phyloP scores from a whole-genome alignment of 2,888 invertebrate species.

The Xestia rhomboidea region DNA sequence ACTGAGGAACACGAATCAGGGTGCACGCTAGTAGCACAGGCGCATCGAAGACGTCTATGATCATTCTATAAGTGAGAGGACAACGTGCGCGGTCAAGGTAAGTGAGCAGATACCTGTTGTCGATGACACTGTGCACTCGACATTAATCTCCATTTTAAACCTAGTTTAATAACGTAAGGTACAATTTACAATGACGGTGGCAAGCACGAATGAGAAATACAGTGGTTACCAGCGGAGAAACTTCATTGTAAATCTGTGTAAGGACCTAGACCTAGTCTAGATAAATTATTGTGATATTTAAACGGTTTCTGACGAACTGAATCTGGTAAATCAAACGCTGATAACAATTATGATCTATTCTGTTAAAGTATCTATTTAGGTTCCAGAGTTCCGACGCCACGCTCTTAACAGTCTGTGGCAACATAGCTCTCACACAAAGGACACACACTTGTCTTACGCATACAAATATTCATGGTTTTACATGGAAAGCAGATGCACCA shows the following conservation, averaged over 20 bases:
- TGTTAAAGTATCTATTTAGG: background rate
- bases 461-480: conserved; percentile 58
- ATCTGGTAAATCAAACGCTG: conserved; percentile 23
- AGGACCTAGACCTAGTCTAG: conserved; percentile 72
- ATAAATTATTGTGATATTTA: conserved; percentile 63
- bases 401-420: conserved; percentile 6
- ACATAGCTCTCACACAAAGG: conserved; percentile 32
- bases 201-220: conserved; percentile 65
- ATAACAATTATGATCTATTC: conserved; percentile 18
- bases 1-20: conserved; percentile 65
- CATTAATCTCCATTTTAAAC: conserved; percentile 80
- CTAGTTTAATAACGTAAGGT: conserved; percentile 73
- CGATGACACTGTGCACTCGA: conserved; percentile 82
- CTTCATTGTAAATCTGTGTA: conserved; percentile 70
- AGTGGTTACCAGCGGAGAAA: conserved; percentile 65
- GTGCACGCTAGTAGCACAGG: conserved; percentile 65
- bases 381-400: conserved; percentile 1
- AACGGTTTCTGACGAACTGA: conserved; percentile 39
- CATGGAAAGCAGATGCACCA: conserved; percentile 61
- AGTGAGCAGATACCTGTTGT: conserved; percentile 83
- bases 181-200: conserved; percentile 70
- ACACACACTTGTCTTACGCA: conserved; percentile 53
- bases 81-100: conserved; percentile 87
- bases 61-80: conserved; percentile 85
- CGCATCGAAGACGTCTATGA: conserved; percentile 76